Evolutionary conservation across 2,797 vertebrate species (phyloP).

Genomic region (Cichlasoma orientale): DNA sequence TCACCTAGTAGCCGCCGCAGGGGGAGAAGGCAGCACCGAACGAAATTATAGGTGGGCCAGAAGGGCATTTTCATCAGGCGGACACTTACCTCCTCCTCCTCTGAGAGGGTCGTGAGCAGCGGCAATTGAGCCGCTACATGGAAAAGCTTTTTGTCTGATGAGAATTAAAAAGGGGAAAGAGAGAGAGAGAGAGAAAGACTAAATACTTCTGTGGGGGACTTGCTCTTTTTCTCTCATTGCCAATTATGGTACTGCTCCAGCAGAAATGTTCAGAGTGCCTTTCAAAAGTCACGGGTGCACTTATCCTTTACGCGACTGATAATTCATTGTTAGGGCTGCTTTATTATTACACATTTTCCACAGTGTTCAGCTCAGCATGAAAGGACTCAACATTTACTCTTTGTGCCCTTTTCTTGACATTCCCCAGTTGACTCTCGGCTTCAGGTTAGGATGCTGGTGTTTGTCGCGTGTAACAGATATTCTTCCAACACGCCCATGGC

Average conservation of each 20-base stretch:
- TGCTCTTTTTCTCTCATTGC: conserved; percentile 10
- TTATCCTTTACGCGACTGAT: conserved; percentile 22
- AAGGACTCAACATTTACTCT: background rate
- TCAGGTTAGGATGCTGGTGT: conserved; percentile 13
- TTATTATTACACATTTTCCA: conserved; percentile 16
- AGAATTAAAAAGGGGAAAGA: conserved; percentile 23
- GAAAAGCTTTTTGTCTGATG: conserved; percentile 75
- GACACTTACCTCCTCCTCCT: conserved; percentile 32
- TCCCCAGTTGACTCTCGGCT: conserved; percentile 47
- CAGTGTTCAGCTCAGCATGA: background rate
- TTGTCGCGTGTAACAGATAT: conserved; percentile 46
- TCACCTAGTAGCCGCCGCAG: background rate
- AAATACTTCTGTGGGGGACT: conserved; percentile 29
- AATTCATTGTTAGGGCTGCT: conserved; percentile 23
- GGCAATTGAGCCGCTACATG: conserved; percentile 49
- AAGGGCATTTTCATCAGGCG: conserved; percentile 60
- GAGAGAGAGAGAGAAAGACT: conserved; percentile 2
- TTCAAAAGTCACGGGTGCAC: conserved; percentile 15
- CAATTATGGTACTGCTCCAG: background rate
- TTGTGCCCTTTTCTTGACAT: conserved; percentile 36
- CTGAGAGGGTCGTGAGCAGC: conserved; percentile 32
- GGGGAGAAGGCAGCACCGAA: conserved; percentile 8
- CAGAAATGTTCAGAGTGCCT: conserved; percentile 20
- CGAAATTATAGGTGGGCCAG: conserved; percentile 46
- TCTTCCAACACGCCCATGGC: conserved; percentile 20